phyloP scores from a whole-genome alignment of 2,888 invertebrate genomes.

The Didymodactylos carnosus region DNA sequence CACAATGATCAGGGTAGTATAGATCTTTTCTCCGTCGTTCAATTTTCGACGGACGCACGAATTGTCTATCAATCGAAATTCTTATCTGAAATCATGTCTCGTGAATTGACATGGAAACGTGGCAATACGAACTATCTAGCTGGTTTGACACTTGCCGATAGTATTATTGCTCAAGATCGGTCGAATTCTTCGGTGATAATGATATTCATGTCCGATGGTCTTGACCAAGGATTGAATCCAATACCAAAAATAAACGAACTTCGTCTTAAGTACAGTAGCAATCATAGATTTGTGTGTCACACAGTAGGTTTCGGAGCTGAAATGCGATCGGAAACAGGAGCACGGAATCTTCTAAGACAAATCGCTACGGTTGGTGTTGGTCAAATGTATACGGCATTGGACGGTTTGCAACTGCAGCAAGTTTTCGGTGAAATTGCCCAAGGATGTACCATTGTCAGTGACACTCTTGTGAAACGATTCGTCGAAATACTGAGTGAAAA shows the following conservation, averaged over 20 bases:
- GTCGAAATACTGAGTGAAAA: neutral
- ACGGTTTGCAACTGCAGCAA: neutral
- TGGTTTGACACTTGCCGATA: neutral
- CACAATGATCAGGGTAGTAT: neutral
- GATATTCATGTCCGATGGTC: neutral
- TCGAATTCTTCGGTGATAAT: neutral
- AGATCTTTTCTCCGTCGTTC: neutral
- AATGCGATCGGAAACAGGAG: neutral
- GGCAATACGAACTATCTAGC: neutral
- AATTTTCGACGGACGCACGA: neutral
- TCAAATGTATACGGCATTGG: neutral
- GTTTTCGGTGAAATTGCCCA: neutral
- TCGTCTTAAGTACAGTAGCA: neutral
- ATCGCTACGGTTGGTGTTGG: neutral
- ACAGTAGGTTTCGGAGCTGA: neutral
- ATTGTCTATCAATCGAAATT: neutral
- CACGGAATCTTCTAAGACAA: neutral
- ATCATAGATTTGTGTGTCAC: neutral
- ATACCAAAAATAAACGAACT: neutral
- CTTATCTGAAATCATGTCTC: neutral
- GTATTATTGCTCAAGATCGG: neutral
- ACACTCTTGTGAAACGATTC: neutral
- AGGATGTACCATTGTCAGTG: neutral
- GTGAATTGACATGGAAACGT: neutral
- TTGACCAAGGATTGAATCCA: neutral